A percentile compares a stretch with the other conserved stretches of the same genome.
These are phyloP conservation scores for Smittia aterrima DNA, from an alignment of 2,888 invertebrate species.

Conservation along the genomic window DNA sequence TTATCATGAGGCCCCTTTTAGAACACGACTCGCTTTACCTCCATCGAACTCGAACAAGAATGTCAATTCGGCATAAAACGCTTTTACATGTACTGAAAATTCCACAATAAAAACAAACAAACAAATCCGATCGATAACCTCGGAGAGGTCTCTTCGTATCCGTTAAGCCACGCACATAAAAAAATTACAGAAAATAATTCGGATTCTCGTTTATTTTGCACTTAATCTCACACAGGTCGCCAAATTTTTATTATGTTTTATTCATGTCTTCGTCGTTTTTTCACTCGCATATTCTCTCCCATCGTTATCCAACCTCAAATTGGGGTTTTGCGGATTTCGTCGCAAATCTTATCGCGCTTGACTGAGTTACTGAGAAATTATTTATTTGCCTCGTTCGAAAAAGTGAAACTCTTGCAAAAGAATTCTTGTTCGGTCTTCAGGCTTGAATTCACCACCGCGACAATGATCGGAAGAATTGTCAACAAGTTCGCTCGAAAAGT, in stretches of 20 bases:
- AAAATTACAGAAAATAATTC: not conserved
- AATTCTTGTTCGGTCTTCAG: not conserved
- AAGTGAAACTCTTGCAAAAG: not conserved
- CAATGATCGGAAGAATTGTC: not conserved
- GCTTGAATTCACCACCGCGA: not conserved
- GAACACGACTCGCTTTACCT: too few species aligned
- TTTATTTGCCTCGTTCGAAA: not conserved
- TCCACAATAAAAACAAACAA: not conserved
- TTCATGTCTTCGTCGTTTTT: not conserved
- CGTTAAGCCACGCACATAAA: not conserved
- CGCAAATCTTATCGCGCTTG: constrained; percentile 6
- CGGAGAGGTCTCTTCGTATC: not conserved
- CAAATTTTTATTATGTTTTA: constrained; percentile 4
- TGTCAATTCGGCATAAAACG: not conserved
- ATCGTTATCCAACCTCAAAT: not conserved
- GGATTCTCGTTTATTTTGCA: constrained; percentile 8
- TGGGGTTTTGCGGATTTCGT: not conserved
- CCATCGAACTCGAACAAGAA: not conserved
- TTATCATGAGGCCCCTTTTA: too few species aligned
- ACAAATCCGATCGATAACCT: not conserved
- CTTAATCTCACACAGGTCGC: constrained; percentile 20
- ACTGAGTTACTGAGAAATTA: constrained; percentile 21
- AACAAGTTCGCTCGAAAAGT: not conserved
- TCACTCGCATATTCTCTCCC: too few species aligned
- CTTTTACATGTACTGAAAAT: not conserved